Evolutionary conservation across 2,888 invertebrate species (phyloP), one percentile per base, ranked within the genome.

Genomic region (Ennomos fuscantarius): DNA sequence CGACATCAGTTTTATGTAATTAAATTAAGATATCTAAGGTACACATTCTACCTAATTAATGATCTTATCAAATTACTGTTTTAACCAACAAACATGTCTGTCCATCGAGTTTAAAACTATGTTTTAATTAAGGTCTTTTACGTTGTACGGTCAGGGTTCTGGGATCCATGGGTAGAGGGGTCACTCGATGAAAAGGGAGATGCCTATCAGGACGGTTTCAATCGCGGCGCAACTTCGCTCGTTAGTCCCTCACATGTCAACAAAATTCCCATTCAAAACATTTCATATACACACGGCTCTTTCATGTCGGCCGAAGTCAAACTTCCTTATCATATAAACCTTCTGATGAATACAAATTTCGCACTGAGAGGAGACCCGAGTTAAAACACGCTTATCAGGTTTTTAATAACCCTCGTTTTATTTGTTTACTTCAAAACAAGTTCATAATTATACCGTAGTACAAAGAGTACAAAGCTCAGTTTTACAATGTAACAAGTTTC

Each of bases 101-200:
- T 77, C 70, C 71, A 69, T 69, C 74, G 71, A 62, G 62, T 61
- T 68, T 54, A 60, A 70, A 81, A 84, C 81, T 82, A 82, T 82
- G 77, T 86, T 85, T 85, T 87, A 87, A 87, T 86, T 86, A 86
- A 85, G 81, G 74, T 70, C 76, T 84, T 81, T 83, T 82, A 86
- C 53, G 46, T 24, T 45, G 52, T 36, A 15, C 13, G 58, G 52
- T 39, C 47, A 52, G 57, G 57, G 47, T n/a, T 42, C 44, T 40
- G 47, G 52, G 42, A 24, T 45, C 60, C 52, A 70, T 63, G 77
- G 74, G 73, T 61, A 68, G 66, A 69, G 73, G 81, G 86, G 82
- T 84, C 80, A 79, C 70, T 71, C 69, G 76, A 79, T 83, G 82
- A 84, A 84, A 84, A 81, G 86, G 79, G 73, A 78, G 89, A 89